A percentile compares a stretch with the other conserved stretches of the same genome.
Evolutionary conservation across 2,797 vertebrate genomes (phyloP).

Genomic region (Halcyon badia): DNA sequence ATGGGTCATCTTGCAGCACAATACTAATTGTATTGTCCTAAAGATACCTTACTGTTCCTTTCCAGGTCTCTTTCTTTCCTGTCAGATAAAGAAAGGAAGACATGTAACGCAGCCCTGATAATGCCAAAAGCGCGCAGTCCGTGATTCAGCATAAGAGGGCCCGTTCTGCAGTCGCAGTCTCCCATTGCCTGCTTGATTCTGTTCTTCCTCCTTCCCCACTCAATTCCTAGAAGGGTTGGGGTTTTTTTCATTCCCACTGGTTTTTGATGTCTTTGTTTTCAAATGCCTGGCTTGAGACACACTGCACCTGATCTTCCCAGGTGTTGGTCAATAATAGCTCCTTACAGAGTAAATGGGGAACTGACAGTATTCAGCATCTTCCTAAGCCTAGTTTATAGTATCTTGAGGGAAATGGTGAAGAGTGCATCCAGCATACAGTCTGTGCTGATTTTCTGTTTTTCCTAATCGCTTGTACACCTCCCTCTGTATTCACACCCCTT

Average conservation of each 20-base stretch:
- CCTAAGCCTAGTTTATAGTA: not conserved
- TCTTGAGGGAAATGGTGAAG: not conserved
- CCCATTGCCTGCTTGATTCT: not conserved
- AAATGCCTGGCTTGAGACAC: not conserved
- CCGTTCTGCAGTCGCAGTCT: not conserved
- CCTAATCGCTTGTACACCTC: not conserved
- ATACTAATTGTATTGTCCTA: not conserved
- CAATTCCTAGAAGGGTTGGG: not conserved
- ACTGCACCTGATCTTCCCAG: not conserved
- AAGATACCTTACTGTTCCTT: not conserved
- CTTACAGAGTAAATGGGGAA: not conserved
- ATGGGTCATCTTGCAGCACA: not conserved
- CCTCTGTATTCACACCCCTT: not conserved
- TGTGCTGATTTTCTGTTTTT: not conserved
- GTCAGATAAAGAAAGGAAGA: not conserved
- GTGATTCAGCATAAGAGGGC: fast-evolving
- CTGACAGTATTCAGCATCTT: not conserved
- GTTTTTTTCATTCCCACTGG: not conserved
- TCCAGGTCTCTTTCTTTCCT: not conserved
- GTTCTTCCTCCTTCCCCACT: not conserved
- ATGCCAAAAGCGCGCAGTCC: fast-evolving
- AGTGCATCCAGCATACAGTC: fast-evolving
- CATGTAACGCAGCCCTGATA: not conserved
- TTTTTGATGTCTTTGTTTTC: not conserved
- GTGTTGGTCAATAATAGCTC: not conserved